Evolutionary conservation across 23 tunicate genomes (phyloP).

Genomic region (Aplidium turbinatum): DNA sequence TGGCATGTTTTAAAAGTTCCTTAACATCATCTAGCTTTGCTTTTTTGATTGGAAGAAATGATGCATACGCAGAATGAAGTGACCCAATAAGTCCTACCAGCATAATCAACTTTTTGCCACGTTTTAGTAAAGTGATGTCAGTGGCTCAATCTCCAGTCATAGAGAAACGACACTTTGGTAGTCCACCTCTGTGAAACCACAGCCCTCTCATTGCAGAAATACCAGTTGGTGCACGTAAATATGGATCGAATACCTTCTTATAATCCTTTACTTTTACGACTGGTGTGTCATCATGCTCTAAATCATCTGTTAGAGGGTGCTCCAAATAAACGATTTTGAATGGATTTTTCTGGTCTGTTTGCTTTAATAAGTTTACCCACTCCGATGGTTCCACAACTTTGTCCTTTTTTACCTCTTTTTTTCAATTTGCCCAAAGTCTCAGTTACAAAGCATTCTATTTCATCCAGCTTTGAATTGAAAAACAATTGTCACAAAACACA

Average conservation of each 20-base stretch:
- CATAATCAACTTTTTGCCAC: too few relatives aligned
- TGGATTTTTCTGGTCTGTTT: background rate
- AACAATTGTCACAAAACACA: constrained; percentile 24
- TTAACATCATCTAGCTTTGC: constrained; percentile 10
- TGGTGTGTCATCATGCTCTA: background rate
- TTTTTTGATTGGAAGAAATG: constrained; percentile 15
- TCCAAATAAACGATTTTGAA: background rate
- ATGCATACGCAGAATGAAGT: constrained; percentile 9
- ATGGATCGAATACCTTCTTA: constrained; percentile 6
- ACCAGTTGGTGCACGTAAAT: constrained; percentile 12
- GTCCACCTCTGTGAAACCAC: background rate
- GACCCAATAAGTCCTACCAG: too few relatives aligned
- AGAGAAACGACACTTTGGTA: background rate
- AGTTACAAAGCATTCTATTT: background rate
- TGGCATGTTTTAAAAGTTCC: constrained; percentile 22
- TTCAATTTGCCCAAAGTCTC: constrained; percentile 4
- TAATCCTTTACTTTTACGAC: constrained; percentile 14
- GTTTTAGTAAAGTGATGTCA: too few relatives aligned
- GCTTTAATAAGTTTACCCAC: background rate
- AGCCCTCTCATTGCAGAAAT: constrained; percentile 25
- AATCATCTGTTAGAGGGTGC: constrained; percentile 2
- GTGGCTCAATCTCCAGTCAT: constrained; percentile 30
- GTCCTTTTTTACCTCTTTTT: constrained; percentile 14
- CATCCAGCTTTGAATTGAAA: background rate
- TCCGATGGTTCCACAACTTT: constrained; percentile 9